Evolutionary conservation across 2,113 vertebrate genomes (phyloP).

Genomic region (Jaculus jaculus): DNA sequence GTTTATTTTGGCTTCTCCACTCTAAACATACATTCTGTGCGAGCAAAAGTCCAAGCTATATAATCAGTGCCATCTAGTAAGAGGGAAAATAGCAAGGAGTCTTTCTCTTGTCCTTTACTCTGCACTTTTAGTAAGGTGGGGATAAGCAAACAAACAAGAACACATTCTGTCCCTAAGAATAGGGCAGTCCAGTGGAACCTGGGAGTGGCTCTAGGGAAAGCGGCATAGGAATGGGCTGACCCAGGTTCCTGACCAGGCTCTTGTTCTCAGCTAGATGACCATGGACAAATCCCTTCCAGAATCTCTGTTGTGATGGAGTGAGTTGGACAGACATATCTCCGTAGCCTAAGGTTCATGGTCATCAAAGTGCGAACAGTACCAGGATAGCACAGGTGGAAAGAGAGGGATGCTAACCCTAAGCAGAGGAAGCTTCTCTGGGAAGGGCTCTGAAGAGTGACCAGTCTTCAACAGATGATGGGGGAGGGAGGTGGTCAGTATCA

Average conservation of each 20-base stretch:
- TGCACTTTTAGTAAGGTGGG: not conserved
- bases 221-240: not conserved
- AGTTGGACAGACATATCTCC: not conserved
- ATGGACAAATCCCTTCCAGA: not conserved
- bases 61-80: not conserved
- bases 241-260: not conserved
- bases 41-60: not conserved
- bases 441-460: not conserved
- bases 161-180: not conserved
- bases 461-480: not conserved
- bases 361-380: not conserved
- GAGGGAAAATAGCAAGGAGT: not conserved
- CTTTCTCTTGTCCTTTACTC: not conserved
- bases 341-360: not conserved
- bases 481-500: not conserved
- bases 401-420: not conserved
- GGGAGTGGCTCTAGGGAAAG: not conserved
- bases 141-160: not conserved
- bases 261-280: not conserved
- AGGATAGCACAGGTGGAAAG: not conserved
- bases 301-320: not conserved
- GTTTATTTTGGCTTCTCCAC: not conserved
- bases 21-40: not conserved
- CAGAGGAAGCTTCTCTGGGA: not conserved
- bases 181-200: not conserved